Conservation (phyloP, 2,888 invertebrate species). For the Ecliptopera silaceata region DNA sequence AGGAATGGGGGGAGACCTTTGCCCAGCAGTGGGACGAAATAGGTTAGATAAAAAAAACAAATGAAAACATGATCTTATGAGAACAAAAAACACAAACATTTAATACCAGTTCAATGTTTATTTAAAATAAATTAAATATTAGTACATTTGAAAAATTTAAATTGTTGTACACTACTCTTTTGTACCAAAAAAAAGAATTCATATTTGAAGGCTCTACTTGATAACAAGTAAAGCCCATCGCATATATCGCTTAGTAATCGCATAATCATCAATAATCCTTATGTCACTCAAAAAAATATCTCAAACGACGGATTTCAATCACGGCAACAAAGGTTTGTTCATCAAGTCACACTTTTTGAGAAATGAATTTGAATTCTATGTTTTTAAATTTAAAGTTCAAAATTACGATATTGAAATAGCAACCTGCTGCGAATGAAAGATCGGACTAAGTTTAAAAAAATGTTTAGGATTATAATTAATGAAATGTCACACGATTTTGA, state of each 20-base stretch:
- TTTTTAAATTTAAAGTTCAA: background rate
- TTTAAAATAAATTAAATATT: no score
- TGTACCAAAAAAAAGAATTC: no score
- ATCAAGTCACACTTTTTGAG: constrained; percentile 20
- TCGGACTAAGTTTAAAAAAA: constrained; percentile 53
- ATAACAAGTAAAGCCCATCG: constrained; percentile 24
- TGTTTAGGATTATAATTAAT: constrained; percentile 71
- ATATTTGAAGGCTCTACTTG: constrained; percentile 18
- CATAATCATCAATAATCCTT: constrained; percentile 77
- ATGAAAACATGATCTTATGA: no score
- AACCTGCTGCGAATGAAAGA: constrained; percentile 68
- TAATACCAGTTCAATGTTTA: no score
- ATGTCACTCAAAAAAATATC: constrained; percentile 60
- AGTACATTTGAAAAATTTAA: no score
- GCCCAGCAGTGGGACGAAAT: no score
- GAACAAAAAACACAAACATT: no score
- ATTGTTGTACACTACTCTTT: no score
- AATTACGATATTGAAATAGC: constrained; percentile 38
- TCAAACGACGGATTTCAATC: constrained; percentile 57
- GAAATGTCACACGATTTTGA: constrained; percentile 63
- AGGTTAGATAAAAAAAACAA: no score
- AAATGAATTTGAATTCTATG: constrained; percentile 31
- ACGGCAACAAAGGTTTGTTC: constrained; percentile 39
- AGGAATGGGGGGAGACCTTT: no score
- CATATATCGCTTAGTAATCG: constrained; percentile 65